Base-by-base conservation (phyloP, 1,140 invertebrate species). In the Ctenoplectra terminalis region DNA sequence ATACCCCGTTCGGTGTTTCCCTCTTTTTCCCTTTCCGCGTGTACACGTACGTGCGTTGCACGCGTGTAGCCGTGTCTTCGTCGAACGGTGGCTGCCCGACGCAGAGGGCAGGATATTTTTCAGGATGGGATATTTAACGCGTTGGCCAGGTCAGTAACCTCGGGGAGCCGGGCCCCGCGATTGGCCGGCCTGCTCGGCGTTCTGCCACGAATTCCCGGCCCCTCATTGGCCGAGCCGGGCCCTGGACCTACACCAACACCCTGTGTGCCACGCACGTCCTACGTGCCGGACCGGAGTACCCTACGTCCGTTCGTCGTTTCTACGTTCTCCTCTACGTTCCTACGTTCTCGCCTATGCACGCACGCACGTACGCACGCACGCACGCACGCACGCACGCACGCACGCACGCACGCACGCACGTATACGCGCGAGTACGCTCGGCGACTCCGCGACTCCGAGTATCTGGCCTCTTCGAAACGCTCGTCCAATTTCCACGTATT, bases 61-160 rank as follows among this genome's bases (percentile, higher is more conserved):
- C 82, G 56, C 76, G 60, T 71, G 82, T 58, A 84, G 82, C 72
- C 52, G 66, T 69, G 70, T 86, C 84, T 48, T 76, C 80, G 82
- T 87, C 81, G 60, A 23, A 40, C 50, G 72, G 29, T 1, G 40
- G 60, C 13, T 6, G 72, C 23, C 61, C 54, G 81, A 89, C 88
- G 88, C 88, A 92, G 90, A 90, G 86, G 74, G 87, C 83, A 88
- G 87, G 88, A 91, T 93, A 93, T 93, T 93, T 93, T 93, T 93
- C 93, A 93, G 92, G 91, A 92, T 93, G 90, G 91, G 92, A 93
- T 93, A 93, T 93, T 93, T 93, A 93, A 93, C 93, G 93, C 92
- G 91, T 92, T 92, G 92, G 91, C 89, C 87, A 92, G 93, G 93
- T 93, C 93, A 92, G 90, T 93, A 91, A 93, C 93, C 93, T 87